Evolutionary conservation across 2,888 invertebrate genomes (phyloP).

Genomic region (Elysia crispata): DNA sequence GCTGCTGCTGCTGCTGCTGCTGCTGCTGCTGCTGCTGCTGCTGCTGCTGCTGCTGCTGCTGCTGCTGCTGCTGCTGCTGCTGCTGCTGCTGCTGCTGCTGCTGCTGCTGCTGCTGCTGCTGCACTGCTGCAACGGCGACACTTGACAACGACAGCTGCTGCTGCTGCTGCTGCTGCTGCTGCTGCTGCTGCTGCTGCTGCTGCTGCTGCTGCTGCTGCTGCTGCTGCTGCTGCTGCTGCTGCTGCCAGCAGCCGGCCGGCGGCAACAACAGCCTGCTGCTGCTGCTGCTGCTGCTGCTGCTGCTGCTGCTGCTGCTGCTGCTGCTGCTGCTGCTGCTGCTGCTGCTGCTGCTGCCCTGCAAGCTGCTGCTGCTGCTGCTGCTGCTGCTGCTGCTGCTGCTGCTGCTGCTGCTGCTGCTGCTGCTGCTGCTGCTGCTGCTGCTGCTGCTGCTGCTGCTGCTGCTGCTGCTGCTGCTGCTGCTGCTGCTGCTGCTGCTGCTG

Average conservation of each 20-base stretch:
- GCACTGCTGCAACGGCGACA: background rate
- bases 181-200: background rate
- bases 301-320: constrained; percentile 5
- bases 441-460: constrained; percentile 13
- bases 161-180: background rate
- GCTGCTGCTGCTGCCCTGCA: too few species aligned
- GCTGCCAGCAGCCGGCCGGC: background rate
- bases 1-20: background rate
- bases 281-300: background rate
- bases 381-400: constrained; percentile 14
- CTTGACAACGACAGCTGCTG: background rate
- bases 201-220: background rate
- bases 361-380: too few species aligned
- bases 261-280: too few species aligned
- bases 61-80: too few species aligned
- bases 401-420: constrained; percentile 4
- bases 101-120: too few species aligned
- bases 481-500: constrained; percentile 6
- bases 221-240: constrained; percentile 10
- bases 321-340: constrained; percentile 6
- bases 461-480: constrained; percentile 10
- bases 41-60: too few species aligned
- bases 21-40: background rate
- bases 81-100: too few species aligned
- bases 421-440: constrained; percentile 9